Evolutionary conservation across 2,888 invertebrate genomes (phyloP), one percentile per base, ranked within the genome.

Genomic region (Perizoma affinitatum): DNA sequence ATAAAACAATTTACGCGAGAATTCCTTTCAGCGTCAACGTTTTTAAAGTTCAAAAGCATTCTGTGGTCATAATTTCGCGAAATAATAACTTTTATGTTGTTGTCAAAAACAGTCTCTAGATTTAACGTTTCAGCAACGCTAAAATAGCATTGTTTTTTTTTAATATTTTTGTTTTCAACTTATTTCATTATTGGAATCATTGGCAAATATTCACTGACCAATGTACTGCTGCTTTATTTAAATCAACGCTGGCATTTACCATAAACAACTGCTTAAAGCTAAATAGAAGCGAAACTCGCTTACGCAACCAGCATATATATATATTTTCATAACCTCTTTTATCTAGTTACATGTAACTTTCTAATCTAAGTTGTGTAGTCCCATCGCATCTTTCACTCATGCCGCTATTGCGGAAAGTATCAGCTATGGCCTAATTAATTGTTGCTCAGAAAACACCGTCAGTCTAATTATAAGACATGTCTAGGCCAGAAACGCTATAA

Each of bases 371-470:
- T 84, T 80, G 70, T 73, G 69, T 70, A 68, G 69, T 70, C 69
- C 70, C 69, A 67, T 72, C 79, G 79, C 83, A 81, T 83, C 79
- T 72, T 70, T 80, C 79, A 80, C 77, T 78, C 72, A 68, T 75
- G 75, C 64, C 73, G 79, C 78, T 84, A 84, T 82, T 80, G 78
- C 81, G 51, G 50, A n/a, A 11, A 7, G 7, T 68, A 74, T 77
- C 78, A 79, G 80, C 80, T 81, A 78, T 76, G 74, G 67, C 74
- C 80, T 85, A 84, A 88, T 86, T 87, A 86, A 86, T 87, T 85
- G 82, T 80, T 78, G 70, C 75, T 75, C 64, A 75, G 75, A 78
- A 79, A 76, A 78, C 78, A 81, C 82, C 78, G 80, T 79, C 82
- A 81, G 79, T 83, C 84, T 83, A 83, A 87, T 87, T 82, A 85